These are phyloP conservation scores for Luehdorfia chinensis DNA, from an alignment of 1,140 invertebrate species.

Conservation along the genomic window DNA sequence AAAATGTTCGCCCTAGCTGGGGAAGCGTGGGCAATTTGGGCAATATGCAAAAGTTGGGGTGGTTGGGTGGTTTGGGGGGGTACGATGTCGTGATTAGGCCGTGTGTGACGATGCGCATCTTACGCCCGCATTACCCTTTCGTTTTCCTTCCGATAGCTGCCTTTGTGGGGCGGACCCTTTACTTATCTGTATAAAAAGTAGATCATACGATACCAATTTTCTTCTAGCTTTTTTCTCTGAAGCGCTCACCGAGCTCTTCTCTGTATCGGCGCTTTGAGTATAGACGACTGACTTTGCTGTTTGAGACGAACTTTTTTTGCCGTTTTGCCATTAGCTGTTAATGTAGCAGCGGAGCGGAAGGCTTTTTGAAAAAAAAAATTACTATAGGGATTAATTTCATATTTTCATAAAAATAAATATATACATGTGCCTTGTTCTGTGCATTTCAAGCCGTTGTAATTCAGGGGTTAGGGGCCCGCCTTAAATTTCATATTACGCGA, in stretches of 20 bases:
- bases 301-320: conserved; percentile 3
- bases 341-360: background rate
- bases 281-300: conserved; percentile 17
- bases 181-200: conserved; percentile 58
- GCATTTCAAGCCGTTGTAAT: too few species aligned
- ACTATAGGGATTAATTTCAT: too few species aligned
- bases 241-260: too few species aligned
- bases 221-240: conserved; percentile 44
- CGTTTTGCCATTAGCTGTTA: conserved; percentile 14
- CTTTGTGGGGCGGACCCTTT: conserved; percentile 61
- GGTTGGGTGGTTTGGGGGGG: conserved; percentile 31
- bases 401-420: too few species aligned
- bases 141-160: conserved; percentile 73
- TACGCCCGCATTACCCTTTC: conserved; percentile 75
- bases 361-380: background rate
- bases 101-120: conserved; percentile 74
- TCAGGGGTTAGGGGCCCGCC: too few species aligned
- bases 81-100: conserved; percentile 60
- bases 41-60: conserved; percentile 72
- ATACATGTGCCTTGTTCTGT: too few species aligned
- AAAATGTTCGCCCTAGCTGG: conserved; percentile 45
- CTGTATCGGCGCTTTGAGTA: conserved; percentile 38
- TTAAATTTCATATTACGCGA: too few species aligned
- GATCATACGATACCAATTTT: conserved; percentile 66
- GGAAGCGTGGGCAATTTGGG: conserved; percentile 63